Evolutionary conservation across 1,140 invertebrate species (phyloP).

Genomic region (Leptinotarsa undecemlineata): DNA sequence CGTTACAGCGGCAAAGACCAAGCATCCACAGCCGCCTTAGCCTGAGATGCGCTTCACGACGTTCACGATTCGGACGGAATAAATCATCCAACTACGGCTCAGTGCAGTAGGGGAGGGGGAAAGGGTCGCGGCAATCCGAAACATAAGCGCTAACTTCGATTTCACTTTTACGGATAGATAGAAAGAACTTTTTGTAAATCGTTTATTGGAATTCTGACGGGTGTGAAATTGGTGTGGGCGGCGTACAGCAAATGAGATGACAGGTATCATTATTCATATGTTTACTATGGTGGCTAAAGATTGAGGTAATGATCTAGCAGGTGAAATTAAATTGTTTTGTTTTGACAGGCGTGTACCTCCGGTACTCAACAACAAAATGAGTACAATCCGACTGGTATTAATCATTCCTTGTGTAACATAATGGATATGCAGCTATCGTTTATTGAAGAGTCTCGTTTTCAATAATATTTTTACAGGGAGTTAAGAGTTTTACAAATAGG

Average conservation of each 20-base stretch:
- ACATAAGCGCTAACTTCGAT: slow-evolving; percentile 4
- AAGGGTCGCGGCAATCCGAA: not conserved
- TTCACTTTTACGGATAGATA: not conserved
- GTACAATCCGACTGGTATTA: too few species aligned
- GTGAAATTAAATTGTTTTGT: not conserved
- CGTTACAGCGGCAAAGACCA: slow-evolving; percentile 45
- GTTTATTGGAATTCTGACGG: not conserved
- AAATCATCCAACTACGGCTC: slow-evolving; percentile 37
- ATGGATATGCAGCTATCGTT: too few species aligned
- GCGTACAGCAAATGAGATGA: not conserved
- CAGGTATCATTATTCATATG: slow-evolving; percentile 8
- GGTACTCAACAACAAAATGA: too few species aligned
- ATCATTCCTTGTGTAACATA: too few species aligned
- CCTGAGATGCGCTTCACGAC: slow-evolving; percentile 43
- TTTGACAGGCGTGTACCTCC: too few species aligned
- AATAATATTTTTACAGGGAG: too few species aligned
- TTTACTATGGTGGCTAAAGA: not conserved
- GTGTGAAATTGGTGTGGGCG: slow-evolving; percentile 7
- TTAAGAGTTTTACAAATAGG: too few species aligned
- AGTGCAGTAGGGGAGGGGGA: not conserved
- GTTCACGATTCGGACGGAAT: slow-evolving; percentile 44
- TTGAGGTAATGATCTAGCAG: not conserved
- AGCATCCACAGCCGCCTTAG: slow-evolving; percentile 34
- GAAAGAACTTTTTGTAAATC: not conserved
- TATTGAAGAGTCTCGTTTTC: too few species aligned